Conservation (phyloP, 2,797 vertebrate genomes). For the Echiichthys vipera region DNA sequence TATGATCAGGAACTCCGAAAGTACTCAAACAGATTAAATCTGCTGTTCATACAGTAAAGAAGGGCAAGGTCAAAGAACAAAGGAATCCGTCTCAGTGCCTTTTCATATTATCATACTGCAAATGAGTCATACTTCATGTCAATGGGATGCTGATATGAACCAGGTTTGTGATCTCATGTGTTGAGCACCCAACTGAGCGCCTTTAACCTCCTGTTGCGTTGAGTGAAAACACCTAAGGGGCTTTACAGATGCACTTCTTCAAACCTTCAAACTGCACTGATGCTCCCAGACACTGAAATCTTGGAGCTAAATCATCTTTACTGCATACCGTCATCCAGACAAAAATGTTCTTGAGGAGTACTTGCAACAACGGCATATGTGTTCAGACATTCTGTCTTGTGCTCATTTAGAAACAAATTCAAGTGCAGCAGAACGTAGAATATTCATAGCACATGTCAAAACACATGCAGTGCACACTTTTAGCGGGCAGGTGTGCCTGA, state of each 20-base stretch:
- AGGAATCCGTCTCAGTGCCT: not conserved
- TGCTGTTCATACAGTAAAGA: not conserved
- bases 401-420: conserved; percentile 38
- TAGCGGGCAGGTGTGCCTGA: conserved; percentile 27
- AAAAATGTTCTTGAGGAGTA: conserved; percentile 40
- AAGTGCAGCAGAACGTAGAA: conserved; percentile 24
- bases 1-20: not conserved
- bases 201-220: conserved; percentile 13
- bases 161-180: conserved; percentile 31
- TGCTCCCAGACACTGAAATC: conserved; percentile 15
- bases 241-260: conserved; percentile 28
- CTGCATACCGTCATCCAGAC: conserved; percentile 38
- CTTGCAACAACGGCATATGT: conserved; percentile 36
- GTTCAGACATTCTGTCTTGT: conserved; percentile 28
- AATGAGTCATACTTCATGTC: conserved; percentile 1
- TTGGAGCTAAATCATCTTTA: conserved; percentile 39
- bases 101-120: not conserved
- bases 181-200: conserved; percentile 4
- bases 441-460: conserved; percentile 37
- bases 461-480: conserved; percentile 22
- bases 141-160: conserved; percentile 7
- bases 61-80: not conserved
- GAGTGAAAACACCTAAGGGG: conserved; percentile 27
- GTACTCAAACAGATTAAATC: not conserved
- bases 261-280: conserved; percentile 8